Percentiles rank a stretch among this genome's conserved stretches.
These are phyloP conservation scores for Volucella inanis DNA, from an alignment of 2,888 invertebrate genomes.

Conservation along the genomic window DNA sequence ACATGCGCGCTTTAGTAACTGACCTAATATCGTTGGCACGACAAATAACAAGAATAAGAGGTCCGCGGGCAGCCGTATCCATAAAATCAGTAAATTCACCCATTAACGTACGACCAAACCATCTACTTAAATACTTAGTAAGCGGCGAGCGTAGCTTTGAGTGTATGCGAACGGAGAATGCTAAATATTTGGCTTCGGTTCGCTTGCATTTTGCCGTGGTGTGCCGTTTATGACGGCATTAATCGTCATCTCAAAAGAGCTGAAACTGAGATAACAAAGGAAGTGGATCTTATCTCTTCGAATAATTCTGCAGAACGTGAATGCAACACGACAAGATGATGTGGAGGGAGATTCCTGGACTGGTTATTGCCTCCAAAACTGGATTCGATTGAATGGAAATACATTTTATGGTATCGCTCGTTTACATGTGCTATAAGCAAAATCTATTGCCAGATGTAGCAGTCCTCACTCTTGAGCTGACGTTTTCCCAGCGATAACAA, in stretches of 20 bases:
- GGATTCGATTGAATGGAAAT: neutral
- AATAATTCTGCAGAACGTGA: neutral
- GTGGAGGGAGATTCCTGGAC: neutral
- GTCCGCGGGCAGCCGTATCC: constrained; percentile 12
- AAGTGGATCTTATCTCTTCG: constrained; percentile 16
- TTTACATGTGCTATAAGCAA: too few species aligned
- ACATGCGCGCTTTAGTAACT: constrained; percentile 58
- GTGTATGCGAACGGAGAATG: constrained; percentile 45
- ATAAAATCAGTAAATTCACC: constrained; percentile 18
- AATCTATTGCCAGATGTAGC: too few species aligned
- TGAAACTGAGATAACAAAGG: constrained; percentile 34
- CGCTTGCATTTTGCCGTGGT: constrained; percentile 14
- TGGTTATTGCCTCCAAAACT: neutral
- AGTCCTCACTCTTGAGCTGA: neutral
- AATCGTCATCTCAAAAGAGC: constrained; percentile 45
- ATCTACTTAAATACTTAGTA: constrained; percentile 33
- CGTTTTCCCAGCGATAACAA: neutral
- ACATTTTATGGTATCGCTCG: too few species aligned
- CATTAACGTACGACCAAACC: constrained; percentile 11
- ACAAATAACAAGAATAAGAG: constrained; percentile 61
- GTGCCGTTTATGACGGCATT: constrained; percentile 44
- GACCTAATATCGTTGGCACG: constrained; percentile 66
- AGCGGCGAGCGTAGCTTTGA: constrained; percentile 32
- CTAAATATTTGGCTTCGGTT: constrained; percentile 36
- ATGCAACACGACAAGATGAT: neutral